These are phyloP conservation scores for Synanthedon andrenaeformis DNA, from an alignment of 2,888 invertebrate genomes.

Conservation along the genomic window DNA sequence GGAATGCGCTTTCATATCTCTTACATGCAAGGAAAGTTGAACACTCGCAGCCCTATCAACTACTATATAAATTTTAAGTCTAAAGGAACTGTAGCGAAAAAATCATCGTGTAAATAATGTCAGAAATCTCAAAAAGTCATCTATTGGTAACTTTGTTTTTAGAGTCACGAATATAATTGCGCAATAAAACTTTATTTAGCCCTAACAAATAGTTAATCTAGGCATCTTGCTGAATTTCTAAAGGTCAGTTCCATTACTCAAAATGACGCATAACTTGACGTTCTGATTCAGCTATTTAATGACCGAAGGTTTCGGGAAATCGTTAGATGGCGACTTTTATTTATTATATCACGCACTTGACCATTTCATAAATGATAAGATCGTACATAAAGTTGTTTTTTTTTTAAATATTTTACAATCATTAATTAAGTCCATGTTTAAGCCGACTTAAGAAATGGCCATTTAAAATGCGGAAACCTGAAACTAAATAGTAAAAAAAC, in stretches of 20 bases:
- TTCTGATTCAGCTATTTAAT: constrained; percentile 37
- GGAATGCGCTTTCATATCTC: too few species aligned
- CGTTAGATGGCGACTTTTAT: constrained; percentile 4
- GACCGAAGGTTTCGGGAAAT: constrained; percentile 28
- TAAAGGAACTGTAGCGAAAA: too few species aligned
- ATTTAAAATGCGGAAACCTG: too few species aligned
- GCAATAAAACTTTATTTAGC: background rate
- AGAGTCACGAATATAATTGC: background rate
- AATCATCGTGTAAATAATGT: too few species aligned
- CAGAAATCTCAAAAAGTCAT: too few species aligned
- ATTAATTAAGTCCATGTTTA: background rate
- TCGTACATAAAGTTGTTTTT: background rate
- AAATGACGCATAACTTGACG: constrained; percentile 27
- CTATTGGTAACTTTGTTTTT: too few species aligned
- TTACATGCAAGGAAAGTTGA: too few species aligned
- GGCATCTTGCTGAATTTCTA: constrained; percentile 8
- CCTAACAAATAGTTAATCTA: background rate
- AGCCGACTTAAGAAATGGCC: too few species aligned
- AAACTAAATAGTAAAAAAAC: too few species aligned
- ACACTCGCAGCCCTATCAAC: too few species aligned
- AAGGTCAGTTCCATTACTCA: constrained; percentile 39
- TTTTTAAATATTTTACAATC: background rate
- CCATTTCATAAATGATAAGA: background rate
- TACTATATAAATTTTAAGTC: too few species aligned
- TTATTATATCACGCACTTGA: background rate